Evolutionary conservation across 2,113 vertebrate genomes (phyloP), one percentile per base, ranked within the genome.

Genomic region (Peucedramus taeniatus): DNA sequence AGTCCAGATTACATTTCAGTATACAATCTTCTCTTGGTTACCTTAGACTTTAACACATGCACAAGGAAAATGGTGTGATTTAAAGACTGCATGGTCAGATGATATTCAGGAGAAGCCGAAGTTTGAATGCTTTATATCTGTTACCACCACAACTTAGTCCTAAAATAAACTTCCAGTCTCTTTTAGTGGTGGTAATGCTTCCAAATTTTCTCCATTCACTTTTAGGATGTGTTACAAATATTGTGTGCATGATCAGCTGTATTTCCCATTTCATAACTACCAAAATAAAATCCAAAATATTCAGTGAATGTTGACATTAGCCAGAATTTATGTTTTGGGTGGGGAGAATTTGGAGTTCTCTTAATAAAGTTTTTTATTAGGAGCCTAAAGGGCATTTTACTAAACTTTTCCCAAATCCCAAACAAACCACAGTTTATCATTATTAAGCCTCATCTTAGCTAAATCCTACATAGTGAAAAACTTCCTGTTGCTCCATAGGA

Each of bases 1-100:
- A 89, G 94, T 31, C 35, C 54, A 90, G 60, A 94, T 83, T 79
- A 79, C 56, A 78, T 96, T 94, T 96, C 76, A 72, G 40, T 59
- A 8, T 92, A 83, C 57, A 57, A 47, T 17, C 16, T 93, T 54
- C 51, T 66, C 54, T 69, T 49, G 23, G 49, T 27, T 75, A 49
- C 49, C 66, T 91, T 68, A 89, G 74, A 90, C 84, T 85, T 91
- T 90, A 83, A 40, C 5, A 59, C 3, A 59, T 10, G 47, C 5
- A 23, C 35, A 11, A 57, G 18, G 10, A 74, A 91, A 89, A 64
- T 7, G 0, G 3, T 53, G 10, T 53, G 9, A 49, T 64, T 92
- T 59, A 59, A 66, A 83, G 26, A 14, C 13, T 89, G 12, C 13
- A 44, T 7, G 7, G 23, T 40, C 18, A 63, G 33, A 33, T 30